Percentiles rank a stretch among this genome's conserved stretches.
These are phyloP conservation scores for Panthera leo DNA, from an alignment of 2,113 vertebrate genomes.

Conservation along the genomic window DNA sequence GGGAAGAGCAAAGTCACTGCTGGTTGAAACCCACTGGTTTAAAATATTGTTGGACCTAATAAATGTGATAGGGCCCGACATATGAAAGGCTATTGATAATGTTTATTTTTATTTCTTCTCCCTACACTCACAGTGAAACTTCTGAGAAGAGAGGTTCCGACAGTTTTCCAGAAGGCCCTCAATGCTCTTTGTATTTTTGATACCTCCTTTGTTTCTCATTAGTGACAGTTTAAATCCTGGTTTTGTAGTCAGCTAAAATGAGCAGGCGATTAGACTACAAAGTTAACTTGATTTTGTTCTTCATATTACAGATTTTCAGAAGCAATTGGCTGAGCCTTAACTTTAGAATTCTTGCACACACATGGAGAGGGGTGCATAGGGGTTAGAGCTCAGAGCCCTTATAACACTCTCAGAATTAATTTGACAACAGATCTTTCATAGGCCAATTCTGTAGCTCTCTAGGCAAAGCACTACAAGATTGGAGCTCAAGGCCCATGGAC, in stretches of 20 bases:
- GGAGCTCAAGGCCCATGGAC: not conserved
- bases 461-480: not conserved
- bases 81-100: not conserved
- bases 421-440: not conserved
- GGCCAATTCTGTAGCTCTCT: not conserved
- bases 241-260: not conserved
- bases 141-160: not conserved
- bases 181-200: not conserved
- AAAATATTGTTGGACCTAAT: not conserved
- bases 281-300: not conserved
- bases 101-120: not conserved
- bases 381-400: not conserved
- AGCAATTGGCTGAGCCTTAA: not conserved
- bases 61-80: not conserved
- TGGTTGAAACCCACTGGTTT: not conserved
- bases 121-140: not conserved
- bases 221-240: not conserved
- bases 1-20: not conserved
- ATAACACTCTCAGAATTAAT: not conserved
- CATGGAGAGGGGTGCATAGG: not conserved
- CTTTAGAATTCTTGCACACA: not conserved
- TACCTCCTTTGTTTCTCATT: not conserved
- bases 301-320: conserved; percentile 5
- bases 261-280: not conserved
- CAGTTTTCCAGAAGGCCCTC: not conserved